phyloP scores from a whole-genome alignment of 2,888 invertebrate species.

The Lacanobia wlatinum region DNA sequence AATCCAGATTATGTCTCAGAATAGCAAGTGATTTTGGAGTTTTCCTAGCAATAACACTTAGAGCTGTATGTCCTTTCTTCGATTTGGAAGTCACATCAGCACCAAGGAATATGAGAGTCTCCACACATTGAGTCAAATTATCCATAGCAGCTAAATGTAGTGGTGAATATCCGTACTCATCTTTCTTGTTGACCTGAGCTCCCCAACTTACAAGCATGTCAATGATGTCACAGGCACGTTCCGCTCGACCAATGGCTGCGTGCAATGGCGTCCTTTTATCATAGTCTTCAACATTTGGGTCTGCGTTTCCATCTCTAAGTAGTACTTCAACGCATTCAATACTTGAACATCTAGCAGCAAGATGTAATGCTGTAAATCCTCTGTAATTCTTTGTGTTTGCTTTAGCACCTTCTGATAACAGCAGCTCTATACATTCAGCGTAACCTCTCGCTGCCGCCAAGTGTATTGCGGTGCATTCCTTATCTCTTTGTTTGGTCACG shows the following conservation, averaged over 20 bases:
- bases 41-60: slow-evolving; percentile 96
- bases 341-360: slow-evolving; percentile 95
- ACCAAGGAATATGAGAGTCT: slow-evolving; percentile 95
- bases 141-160: slow-evolving; percentile 96
- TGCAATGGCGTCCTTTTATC: slow-evolving; percentile 96
- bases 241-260: slow-evolving; percentile 94
- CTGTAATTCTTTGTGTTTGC: slow-evolving; percentile 94
- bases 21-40: slow-evolving; percentile 96
- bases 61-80: slow-evolving; percentile 95
- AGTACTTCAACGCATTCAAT: slow-evolving; percentile 95
- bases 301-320: slow-evolving; percentile 93
- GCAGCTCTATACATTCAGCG: slow-evolving; percentile 94
- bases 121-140: slow-evolving; percentile 95
- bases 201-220: slow-evolving; percentile 95
- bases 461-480: slow-evolving; percentile 95
- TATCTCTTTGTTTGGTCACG: slow-evolving; percentile 93
- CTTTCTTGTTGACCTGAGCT: slow-evolving; percentile 95
- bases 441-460: slow-evolving; percentile 97
- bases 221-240: slow-evolving; percentile 94
- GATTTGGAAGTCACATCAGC: slow-evolving; percentile 97
- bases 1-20: slow-evolving; percentile 94
- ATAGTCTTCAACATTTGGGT: slow-evolving; percentile 95
- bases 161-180: slow-evolving; percentile 96
- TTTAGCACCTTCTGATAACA: slow-evolving; percentile 94
- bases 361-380: slow-evolving; percentile 96